Conservation (phyloP, 92 coral and sea anemone genomes). For the Palythoa heliodiscus region DNA sequence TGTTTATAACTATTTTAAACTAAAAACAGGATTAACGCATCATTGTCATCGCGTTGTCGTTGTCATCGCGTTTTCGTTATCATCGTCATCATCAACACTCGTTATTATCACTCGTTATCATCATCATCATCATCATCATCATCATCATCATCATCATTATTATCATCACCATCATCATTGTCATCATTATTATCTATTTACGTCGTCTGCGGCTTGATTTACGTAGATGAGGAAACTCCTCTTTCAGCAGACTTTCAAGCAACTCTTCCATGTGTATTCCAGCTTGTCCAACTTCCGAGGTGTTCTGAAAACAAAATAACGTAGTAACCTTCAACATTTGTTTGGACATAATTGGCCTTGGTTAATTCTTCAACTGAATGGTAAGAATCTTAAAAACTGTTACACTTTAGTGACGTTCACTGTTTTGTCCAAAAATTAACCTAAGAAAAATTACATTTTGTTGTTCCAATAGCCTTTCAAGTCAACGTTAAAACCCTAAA, state of each 20-base stretch:
- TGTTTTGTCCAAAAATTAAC: neutral
- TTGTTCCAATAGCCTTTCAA: neutral
- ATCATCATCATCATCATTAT: neutral
- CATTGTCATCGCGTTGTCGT: neutral
- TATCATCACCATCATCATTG: neutral
- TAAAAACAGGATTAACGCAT: neutral
- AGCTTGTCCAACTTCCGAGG: conserved; percentile 24
- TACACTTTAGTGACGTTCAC: too few relatives aligned
- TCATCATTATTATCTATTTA: neutral
- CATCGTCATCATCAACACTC: neutral
- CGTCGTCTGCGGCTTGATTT: conserved; percentile 10
- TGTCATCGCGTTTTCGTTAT: neutral
- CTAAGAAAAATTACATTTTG: neutral
- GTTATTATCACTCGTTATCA: neutral
- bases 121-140: neutral
- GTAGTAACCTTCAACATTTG: too few relatives aligned
- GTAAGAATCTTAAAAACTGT: too few relatives aligned
- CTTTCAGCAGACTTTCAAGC: neutral
- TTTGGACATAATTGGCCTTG: too few relatives aligned
- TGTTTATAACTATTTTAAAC: neutral
- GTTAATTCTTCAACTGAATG: too few relatives aligned
- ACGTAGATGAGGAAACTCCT: conserved; percentile 24
- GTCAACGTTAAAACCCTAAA: neutral
- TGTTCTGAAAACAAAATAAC: conserved; percentile 5
- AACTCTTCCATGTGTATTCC: neutral